Evolutionary conservation across 1,140 invertebrate genomes (phyloP).

Genomic region (Dendroctonus valens): DNA sequence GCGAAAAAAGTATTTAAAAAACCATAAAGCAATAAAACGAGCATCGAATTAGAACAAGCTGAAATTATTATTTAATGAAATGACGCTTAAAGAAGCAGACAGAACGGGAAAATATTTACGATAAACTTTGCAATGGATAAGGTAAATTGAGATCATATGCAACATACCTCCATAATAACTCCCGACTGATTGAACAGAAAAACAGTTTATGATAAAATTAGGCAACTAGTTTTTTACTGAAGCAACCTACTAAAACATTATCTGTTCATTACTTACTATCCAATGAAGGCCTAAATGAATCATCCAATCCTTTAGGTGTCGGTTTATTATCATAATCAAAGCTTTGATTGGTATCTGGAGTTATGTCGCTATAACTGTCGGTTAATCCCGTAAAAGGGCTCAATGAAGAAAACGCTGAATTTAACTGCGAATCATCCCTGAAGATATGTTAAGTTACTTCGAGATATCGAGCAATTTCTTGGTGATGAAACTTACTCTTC

Average conservation of each 20-base stretch:
- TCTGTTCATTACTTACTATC: slow-evolving; percentile 48
- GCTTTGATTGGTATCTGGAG: slow-evolving; percentile 47
- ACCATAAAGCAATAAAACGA: too few species aligned
- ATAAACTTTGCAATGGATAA: too few species aligned
- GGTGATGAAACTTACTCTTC: slow-evolving; percentile 44
- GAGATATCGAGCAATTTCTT: not conserved
- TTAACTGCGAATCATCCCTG: slow-evolving; percentile 27
- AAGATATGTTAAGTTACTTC: slow-evolving; percentile 3
- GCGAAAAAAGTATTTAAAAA: too few species aligned
- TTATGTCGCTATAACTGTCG: slow-evolving; percentile 52
- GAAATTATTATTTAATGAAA: too few species aligned
- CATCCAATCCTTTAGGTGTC: slow-evolving; percentile 52
- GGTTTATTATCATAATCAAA: slow-evolving; percentile 53
- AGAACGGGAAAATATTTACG: too few species aligned
- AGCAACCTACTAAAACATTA: not conserved
- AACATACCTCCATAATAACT: too few species aligned
- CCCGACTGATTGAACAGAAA: too few species aligned
- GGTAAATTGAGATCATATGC: too few species aligned
- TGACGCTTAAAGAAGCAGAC: too few species aligned
- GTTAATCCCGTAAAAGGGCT: slow-evolving; percentile 49
- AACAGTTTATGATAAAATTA: too few species aligned
- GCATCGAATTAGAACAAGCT: too few species aligned
- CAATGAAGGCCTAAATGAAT: slow-evolving; percentile 52
- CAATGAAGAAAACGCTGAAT: slow-evolving; percentile 49
- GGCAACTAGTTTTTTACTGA: too few species aligned